Conservation (phyloP, 2,797 vertebrate genomes). For the Pseudopleuronectes americanus region DNA sequence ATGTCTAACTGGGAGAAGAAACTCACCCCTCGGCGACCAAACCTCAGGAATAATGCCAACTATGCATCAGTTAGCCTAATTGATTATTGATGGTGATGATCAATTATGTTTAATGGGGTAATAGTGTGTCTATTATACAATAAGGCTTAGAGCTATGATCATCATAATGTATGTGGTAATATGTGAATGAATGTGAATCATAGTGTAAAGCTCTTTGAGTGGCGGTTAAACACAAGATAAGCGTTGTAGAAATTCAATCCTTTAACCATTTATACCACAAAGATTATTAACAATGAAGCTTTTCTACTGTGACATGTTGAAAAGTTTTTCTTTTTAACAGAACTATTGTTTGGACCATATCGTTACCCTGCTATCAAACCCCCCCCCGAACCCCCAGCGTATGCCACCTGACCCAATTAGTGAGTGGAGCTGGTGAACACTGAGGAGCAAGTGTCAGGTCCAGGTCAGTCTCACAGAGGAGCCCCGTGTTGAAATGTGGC, state of each 20-base stretch:
- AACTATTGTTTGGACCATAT: no score
- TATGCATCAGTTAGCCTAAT: background rate
- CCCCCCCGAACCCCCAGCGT: no score
- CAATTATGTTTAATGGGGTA: background rate
- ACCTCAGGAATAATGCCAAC: no score
- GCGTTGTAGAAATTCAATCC: background rate
- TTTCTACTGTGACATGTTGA: background rate
- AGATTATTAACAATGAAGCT: background rate
- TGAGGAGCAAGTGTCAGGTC: background rate
- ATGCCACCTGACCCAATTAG: background rate
- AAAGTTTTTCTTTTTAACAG: background rate
- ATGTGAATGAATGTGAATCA: background rate
- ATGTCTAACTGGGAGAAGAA: conserved; percentile 4
- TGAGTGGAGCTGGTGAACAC: background rate
- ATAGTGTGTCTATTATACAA: background rate
- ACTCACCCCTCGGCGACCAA: background rate
- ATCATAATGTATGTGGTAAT: background rate
- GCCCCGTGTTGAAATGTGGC: background rate
- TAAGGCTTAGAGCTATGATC: no score
- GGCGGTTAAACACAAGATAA: background rate
- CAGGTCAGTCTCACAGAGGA: background rate
- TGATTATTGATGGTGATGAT: background rate
- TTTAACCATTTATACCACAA: background rate
- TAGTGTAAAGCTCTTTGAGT: no score
- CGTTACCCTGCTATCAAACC: no score